Base-by-base conservation (phyloP, 2,888 invertebrate species). In the Perdita meconis region DNA sequence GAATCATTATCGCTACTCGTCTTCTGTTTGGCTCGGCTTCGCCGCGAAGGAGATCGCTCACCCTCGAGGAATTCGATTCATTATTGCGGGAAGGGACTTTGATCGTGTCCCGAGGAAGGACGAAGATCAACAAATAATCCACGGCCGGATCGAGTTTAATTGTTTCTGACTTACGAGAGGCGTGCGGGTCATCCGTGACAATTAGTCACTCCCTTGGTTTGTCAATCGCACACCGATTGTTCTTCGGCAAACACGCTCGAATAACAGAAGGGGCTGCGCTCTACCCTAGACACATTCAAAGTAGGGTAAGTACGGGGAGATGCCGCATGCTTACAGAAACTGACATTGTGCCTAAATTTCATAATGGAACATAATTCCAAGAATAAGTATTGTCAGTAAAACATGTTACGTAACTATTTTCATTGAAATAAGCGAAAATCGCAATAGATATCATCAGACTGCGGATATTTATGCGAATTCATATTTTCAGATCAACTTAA, bases 1-100 rank as follows among this genome's bases (percentile, higher is more conserved):
- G 71, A 71, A 60, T 71, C 70, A 64, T 76, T 78, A 77, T 76
- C 77, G 71, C 55, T 12, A 38, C 60, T 64, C 59, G 55, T 59
- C 57, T 56, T 64, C 36, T 36, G 42, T 73, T 68, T 64, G 50
- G 44, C 8, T 56, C 24, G n/a, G 30, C 13, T 2, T 10, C 16
- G 40, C 56, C 19, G 5, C 36, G 1, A 19, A 13, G 2, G 5
- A 13, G 6, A 24, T 26, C 13, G 24, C 26, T 19, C 34, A n/a
- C n/a, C 16, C 10, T n/a, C 24, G 22, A 10, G 51, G 56, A 51
- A 64, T 64, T 72, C 40, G 34, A 51, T 47, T 47, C 61, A 30
- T 51, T 57, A 47, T 51, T 38, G 34, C 19, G 16, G 44, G n/a
- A n/a, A 42, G 34, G 30, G 44, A 72, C 36, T 38, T 55, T 10